A percentile compares a stretch with the other conserved stretches of the same genome.
phyloP scores from a whole-genome alignment of 2,888 invertebrate genomes.

The Ectemnius continuus region DNA sequence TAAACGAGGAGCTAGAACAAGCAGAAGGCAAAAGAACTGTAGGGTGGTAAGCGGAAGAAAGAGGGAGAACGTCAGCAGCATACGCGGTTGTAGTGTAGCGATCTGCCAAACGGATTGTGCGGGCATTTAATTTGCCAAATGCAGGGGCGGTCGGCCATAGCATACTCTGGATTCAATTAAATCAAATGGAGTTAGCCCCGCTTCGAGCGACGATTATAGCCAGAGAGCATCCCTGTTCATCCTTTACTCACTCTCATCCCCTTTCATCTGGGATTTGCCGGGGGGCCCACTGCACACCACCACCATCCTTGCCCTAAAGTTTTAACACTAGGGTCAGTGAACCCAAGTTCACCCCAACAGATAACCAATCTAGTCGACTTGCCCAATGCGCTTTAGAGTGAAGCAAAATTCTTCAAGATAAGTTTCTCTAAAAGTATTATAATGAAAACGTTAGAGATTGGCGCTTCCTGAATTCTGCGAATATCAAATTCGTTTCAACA shows the following conservation, averaged over 20 bases:
- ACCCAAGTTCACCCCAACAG: slow-evolving; percentile 60
- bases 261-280: slow-evolving; percentile 35
- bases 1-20: too few relatives aligned
- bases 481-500: too few relatives aligned
- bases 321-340: slow-evolving; percentile 64
- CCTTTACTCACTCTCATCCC: slow-evolving; percentile 36
- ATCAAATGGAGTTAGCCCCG: slow-evolving; percentile 35
- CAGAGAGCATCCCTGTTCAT: slow-evolving; percentile 35
- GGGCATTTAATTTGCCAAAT: slow-evolving; percentile 40
- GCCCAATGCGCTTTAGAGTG: slow-evolving; percentile 47
- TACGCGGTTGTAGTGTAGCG: slow-evolving; percentile 1
- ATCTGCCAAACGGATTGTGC: slow-evolving; percentile 23
- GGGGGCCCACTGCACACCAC: slow-evolving; percentile 24
- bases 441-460: slow-evolving; percentile 26
- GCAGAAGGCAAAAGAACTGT: too few relatives aligned
- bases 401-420: slow-evolving; percentile 46
- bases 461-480: too few relatives aligned
- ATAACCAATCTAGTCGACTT: slow-evolving; percentile 42
- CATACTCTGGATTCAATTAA: slow-evolving; percentile 53
- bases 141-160: slow-evolving; percentile 16
- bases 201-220: slow-evolving; percentile 42
- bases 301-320: slow-evolving; percentile 53
- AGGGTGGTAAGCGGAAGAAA: background rate
- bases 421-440: slow-evolving; percentile 43
- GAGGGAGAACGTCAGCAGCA: background rate